Conservation (phyloP, 2,888 invertebrate species). For the Sylvicola cinctus region DNA sequence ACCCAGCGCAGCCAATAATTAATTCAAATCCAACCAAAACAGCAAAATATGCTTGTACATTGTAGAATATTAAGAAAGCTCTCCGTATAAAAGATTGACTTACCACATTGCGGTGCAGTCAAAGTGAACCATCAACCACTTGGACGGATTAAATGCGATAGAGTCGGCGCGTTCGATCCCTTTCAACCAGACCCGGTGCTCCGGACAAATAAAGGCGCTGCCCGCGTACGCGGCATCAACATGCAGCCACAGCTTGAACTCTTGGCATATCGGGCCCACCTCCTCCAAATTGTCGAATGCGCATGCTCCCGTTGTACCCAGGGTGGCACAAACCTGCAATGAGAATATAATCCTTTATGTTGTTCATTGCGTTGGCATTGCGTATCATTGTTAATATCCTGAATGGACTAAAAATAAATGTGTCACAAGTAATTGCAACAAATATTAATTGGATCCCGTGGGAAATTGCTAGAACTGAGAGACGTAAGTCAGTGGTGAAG, state of each 20-base stretch:
- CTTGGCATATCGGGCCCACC: conserved; percentile 42
- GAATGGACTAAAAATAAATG: too few relatives aligned
- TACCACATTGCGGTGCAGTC: conserved; percentile 99
- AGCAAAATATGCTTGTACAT: too few relatives aligned
- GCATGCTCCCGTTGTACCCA: conserved; percentile 94
- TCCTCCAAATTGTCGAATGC: conserved; percentile 76
- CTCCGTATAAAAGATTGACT: conserved; percentile 14
- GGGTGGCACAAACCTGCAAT: conserved; percentile 78
- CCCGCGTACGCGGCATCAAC: conserved; percentile 98
- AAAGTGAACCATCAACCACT: conserved; percentile 98
- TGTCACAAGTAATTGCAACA: too few relatives aligned
- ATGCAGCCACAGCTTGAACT: conserved; percentile 84
- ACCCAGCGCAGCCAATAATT: too few relatives aligned
- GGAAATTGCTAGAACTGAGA: too few relatives aligned
- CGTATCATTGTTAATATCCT: too few relatives aligned
- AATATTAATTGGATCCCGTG: too few relatives aligned
- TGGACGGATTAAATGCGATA: conserved; percentile 95
- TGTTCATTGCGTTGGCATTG: too few relatives aligned
- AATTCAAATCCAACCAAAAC: too few relatives aligned
- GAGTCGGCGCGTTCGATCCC: conserved; percentile 89
- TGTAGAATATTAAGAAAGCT: too few relatives aligned
- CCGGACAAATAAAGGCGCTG: conserved; percentile 87
- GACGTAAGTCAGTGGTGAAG: too few relatives aligned
- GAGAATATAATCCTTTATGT: too few relatives aligned
- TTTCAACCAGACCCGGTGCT: conserved; percentile 73